Conservation (phyloP, 2,888 invertebrate species). For the Rhorus exstirpatorius region DNA sequence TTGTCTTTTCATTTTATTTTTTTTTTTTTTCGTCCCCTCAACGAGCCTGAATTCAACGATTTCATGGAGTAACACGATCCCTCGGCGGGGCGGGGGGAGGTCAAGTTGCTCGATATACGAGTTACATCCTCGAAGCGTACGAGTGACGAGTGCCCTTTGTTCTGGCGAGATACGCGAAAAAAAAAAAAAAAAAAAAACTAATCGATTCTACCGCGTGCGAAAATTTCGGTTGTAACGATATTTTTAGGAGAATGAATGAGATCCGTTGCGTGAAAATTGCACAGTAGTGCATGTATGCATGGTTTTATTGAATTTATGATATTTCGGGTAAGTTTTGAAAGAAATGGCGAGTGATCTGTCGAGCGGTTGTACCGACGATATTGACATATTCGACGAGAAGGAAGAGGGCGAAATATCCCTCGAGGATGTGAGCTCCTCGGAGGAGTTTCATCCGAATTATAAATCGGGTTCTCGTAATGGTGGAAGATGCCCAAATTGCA, state of each 20-base stretch:
- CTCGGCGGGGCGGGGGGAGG: conserved; percentile 6
- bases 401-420: conserved; percentile 85
- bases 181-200: background rate
- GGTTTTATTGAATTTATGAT: conserved; percentile 3
- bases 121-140: conserved; percentile 22
- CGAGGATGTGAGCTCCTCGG: conserved; percentile 85
- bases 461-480: conserved; percentile 70
- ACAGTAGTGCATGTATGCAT: conserved; percentile 26
- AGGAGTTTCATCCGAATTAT: conserved; percentile 80
- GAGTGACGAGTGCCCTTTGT: conserved; percentile 31
- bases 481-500: conserved; percentile 76
- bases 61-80: conserved; percentile 11
- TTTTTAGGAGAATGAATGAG: conserved; percentile 29
- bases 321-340: conserved; percentile 73
- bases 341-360: conserved; percentile 84
- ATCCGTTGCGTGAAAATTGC: conserved; percentile 17
- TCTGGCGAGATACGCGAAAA: conserved; percentile 13
- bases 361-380: conserved; percentile 81
- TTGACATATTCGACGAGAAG: conserved; percentile 80
- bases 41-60: conserved; percentile 1
- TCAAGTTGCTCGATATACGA: background rate
- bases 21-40: background rate
- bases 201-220: background rate
- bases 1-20: conserved; percentile 1
- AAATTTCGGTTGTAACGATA: conserved; percentile 17